phyloP scores from a whole-genome alignment of 2,113 vertebrate species.

The Nannospalax galili region DNA sequence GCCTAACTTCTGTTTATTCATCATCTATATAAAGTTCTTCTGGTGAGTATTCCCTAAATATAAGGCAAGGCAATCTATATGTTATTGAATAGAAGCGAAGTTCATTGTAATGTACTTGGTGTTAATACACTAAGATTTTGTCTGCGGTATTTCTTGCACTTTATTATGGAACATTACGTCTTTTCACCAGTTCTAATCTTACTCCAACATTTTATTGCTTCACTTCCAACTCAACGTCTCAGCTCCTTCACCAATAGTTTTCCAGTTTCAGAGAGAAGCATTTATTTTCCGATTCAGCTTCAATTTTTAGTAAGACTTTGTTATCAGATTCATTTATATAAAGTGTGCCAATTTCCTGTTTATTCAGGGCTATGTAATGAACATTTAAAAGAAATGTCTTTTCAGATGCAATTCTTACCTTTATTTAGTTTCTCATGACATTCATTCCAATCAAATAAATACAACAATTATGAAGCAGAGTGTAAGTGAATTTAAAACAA shows the following conservation, averaged over 20 bases:
- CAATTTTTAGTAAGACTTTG: slow-evolving; percentile 75
- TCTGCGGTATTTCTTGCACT: slow-evolving; percentile 78
- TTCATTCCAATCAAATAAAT: slow-evolving; percentile 33
- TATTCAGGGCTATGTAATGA: neutral
- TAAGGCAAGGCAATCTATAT: slow-evolving; percentile 82
- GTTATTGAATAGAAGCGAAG: slow-evolving; percentile 84
- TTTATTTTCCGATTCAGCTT: slow-evolving; percentile 67
- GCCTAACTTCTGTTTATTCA: slow-evolving; percentile 86
- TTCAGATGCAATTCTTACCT: neutral
- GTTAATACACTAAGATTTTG: slow-evolving; percentile 82
- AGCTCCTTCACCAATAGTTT: slow-evolving; percentile 60
- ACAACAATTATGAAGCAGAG: neutral
- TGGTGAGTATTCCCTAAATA: slow-evolving; percentile 82
- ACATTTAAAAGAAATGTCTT: neutral
- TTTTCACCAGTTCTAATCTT: slow-evolving; percentile 72
- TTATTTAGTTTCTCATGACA: slow-evolving; percentile 23
- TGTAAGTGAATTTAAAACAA: slow-evolving; percentile 29
- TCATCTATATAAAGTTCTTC: slow-evolving; percentile 84
- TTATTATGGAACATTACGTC: no score
- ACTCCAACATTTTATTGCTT: slow-evolving; percentile 67
- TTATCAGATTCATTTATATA: slow-evolving; percentile 54
- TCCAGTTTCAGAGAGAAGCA: slow-evolving; percentile 58
- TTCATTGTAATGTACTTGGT: slow-evolving; percentile 83
- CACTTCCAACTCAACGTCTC: slow-evolving; percentile 74
- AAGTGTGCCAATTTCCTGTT: slow-evolving; percentile 18